Evolutionary conservation across 2,888 invertebrate species (phyloP).

Genomic region (Lamellibrachia satsuma): DNA sequence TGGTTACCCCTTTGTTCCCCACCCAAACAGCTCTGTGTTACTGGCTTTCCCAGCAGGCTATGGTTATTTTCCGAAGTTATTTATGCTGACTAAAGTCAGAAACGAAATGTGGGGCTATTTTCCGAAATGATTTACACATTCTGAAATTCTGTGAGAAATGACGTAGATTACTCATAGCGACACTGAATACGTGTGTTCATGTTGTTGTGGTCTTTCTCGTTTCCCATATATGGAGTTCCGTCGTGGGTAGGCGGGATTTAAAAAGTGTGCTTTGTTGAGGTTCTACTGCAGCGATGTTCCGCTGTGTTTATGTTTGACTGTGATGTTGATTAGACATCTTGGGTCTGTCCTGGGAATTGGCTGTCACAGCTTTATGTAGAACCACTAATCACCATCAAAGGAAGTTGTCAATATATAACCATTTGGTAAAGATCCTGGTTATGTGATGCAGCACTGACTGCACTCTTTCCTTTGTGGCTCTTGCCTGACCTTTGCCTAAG

Average conservation of each 20-base stretch:
- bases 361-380: not conserved
- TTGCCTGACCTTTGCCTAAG: not conserved
- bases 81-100: not conserved
- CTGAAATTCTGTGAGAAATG: not conserved
- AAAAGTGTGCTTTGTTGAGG: not conserved
- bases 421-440: not conserved
- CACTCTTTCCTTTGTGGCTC: not conserved
- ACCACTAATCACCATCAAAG: not conserved
- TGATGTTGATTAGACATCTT: not conserved
- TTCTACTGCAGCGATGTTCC: not conserved
- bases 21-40: not conserved
- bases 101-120: not conserved
- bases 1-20: not conserved
- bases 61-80: not conserved
- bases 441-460: not conserved
- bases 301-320: not conserved
- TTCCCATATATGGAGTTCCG: not conserved
- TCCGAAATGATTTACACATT: constrained; percentile 4
- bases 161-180: not conserved
- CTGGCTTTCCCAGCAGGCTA: no score
- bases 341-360: not conserved
- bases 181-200: not conserved
- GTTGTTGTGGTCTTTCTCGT: not conserved
- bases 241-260: constrained; percentile 13
- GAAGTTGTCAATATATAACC: not conserved